These are phyloP conservation scores for Spinus olivaceus DNA, from an alignment of 2,797 vertebrate species.

Conservation along the genomic window DNA sequence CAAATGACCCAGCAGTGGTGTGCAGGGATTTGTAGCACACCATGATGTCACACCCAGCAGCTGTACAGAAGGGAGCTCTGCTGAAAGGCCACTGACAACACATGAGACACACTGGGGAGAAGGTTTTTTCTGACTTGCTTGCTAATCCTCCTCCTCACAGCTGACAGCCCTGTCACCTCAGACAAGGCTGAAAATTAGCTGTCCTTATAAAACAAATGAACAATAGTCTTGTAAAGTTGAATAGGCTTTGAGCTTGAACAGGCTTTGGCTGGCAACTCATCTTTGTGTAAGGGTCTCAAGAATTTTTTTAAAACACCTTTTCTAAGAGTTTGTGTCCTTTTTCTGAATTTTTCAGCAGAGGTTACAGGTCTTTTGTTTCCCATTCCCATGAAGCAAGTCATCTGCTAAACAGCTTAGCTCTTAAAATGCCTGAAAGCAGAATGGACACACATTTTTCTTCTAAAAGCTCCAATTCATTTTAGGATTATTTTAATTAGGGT, in stretches of 20 bases:
- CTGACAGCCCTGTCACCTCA: constrained; percentile 50
- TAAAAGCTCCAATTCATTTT: not conserved
- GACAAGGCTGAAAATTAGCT: constrained; percentile 47
- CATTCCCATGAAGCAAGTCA: not conserved
- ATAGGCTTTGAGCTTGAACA: not conserved
- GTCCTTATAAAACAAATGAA: not conserved
- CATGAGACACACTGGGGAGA: not conserved
- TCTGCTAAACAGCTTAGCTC: constrained; percentile 41
- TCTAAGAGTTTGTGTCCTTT: not conserved
- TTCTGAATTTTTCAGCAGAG: not conserved
- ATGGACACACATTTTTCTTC: not conserved
- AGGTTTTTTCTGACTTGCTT: not conserved
- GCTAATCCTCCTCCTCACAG: constrained; percentile 34
- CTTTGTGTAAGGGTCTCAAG: not conserved
- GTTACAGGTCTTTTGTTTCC: not conserved
- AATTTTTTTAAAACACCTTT: not conserved
- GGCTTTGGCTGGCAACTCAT: not conserved
- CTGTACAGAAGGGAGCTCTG: not conserved
- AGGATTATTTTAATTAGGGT: not conserved
- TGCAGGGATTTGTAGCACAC: not conserved
- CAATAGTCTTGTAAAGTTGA: not conserved
- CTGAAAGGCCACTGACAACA: constrained; percentile 50
- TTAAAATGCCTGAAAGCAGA: constrained; percentile 14
- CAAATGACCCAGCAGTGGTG: not conserved
- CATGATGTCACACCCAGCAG: constrained; percentile 45